Evolutionary conservation across 2,113 vertebrate species (phyloP), one percentile per base, ranked within the genome.

Genomic region (Chrysemys picta): DNA sequence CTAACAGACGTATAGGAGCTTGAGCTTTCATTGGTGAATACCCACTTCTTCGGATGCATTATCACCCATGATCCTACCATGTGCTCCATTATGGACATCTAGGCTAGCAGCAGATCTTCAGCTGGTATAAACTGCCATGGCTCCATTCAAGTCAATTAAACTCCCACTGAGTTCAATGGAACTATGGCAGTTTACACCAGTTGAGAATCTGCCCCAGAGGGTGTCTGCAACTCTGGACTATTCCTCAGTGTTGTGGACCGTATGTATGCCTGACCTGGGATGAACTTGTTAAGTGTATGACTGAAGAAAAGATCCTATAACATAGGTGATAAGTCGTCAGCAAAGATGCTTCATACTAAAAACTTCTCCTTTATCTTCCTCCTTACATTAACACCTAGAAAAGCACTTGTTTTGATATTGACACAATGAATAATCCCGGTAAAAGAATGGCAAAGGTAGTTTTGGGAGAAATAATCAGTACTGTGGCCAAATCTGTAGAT

Each of bases 351-450:
- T 92, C 53, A 1, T 12, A 75, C 78, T 49, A 82, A 72, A 86
- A 82, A 31, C 56, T 72, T 92, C 82, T 85, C 82, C 76, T 91
- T 85, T 84, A 9, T 91, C 79, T 88, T 90, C 19, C 80, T 80
- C 6, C 53, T 53, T 90, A 86, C 56, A 62, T 91, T 89, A 82
- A 76, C 83, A 80, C 89, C 29, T 92, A 65, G 85, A 72, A 84
- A 80, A 52, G 14, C 13, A 54, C 38, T 0, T 56, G 52, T 87
- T 91, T 0, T 0, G 31, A 85, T 79, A 12, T 65, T 88, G 95
- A 96, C 12, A 89, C 82, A 45, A 10, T 90, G 89, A 91, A 47
- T 91, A 91, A 83, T 80, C 83, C 78, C 90, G 80, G 85, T 92
- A 90, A 82, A 53, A 81, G 91, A 91, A 92, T 56, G 49, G 54